Percentiles rank a stretch among this genome's conserved stretches.
These are phyloP conservation scores for Drosophila burlai DNA, from an alignment of 1,140 invertebrate species.

Conservation along the genomic window DNA sequence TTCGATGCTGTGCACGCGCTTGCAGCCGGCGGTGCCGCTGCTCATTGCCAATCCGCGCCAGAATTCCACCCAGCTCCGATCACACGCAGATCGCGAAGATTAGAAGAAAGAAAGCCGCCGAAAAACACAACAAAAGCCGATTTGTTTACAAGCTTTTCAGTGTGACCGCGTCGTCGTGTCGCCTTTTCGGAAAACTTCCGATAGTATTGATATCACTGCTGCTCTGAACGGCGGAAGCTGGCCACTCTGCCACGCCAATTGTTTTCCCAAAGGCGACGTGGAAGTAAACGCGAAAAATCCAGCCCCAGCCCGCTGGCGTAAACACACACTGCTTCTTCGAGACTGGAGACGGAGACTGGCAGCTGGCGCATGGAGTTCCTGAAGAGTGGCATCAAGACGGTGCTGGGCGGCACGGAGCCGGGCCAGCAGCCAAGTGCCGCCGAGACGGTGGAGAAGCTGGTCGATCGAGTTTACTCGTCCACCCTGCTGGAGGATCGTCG, in stretches of 20 bases:
- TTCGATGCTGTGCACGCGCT: constrained; percentile 71
- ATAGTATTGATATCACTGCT: no score
- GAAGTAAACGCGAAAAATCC: constrained; percentile 22
- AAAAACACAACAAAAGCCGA: constrained; percentile 3
- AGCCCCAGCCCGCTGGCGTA: constrained; percentile 24
- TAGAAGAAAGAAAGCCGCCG: background rate
- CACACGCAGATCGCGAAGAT: background rate
- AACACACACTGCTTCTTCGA: constrained; percentile 1
- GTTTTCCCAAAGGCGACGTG: constrained; percentile 18
- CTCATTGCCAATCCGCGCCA: constrained; percentile 55
- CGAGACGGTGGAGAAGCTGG: constrained; percentile 96
- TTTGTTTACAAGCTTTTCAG: constrained; percentile 11
- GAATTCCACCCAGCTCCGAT: constrained; percentile 12
- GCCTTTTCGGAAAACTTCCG: background rate
- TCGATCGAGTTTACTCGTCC: constrained; percentile 96
- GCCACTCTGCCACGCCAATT: constrained; percentile 1
- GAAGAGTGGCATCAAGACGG: constrained; percentile 94
- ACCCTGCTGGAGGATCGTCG: constrained; percentile 96
- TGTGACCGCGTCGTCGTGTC: background rate
- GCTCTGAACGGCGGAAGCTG: background rate
- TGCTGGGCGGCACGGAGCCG: constrained; percentile 92
- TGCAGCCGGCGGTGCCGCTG: constrained; percentile 63
- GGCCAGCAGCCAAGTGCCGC: constrained; percentile 91
- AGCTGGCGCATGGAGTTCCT: constrained; percentile 91
- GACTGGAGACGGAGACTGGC: constrained; percentile 4